phyloP scores from a whole-genome alignment of 2,797 vertebrate species.

The Serranus cabrilla region DNA sequence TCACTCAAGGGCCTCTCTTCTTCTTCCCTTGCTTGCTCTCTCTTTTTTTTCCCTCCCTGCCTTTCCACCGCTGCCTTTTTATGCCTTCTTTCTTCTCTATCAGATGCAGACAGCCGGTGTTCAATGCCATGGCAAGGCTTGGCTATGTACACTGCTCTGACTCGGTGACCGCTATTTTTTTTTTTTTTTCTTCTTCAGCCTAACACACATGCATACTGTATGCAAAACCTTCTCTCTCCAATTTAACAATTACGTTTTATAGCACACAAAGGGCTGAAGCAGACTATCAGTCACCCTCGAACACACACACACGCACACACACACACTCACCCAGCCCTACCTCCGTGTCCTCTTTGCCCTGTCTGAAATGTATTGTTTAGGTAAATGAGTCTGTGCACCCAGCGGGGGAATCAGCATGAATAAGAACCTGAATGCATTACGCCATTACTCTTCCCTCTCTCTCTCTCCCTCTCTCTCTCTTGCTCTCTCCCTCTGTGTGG shows the following conservation, averaged over 20 bases:
- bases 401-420: conserved; percentile 79
- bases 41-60: conserved; percentile 28
- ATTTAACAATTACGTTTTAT: conserved; percentile 3
- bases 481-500: conserved; percentile 58
- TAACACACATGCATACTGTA: conserved; percentile 22
- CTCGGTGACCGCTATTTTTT: conserved; percentile 25
- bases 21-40: conserved; percentile 12
- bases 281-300: conserved; percentile 45
- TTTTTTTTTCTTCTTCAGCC: conserved; percentile 4
- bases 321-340: conserved; percentile 40
- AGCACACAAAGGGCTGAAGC: conserved; percentile 41
- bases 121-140: conserved; percentile 31
- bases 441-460: conserved; percentile 63
- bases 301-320: conserved; percentile 33
- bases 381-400: conserved; percentile 79
- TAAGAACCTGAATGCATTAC: conserved; percentile 79
- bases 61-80: conserved; percentile 47
- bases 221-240: conserved; percentile 8
- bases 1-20: conserved; percentile 56
- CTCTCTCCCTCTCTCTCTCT: conserved; percentile 26
- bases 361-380: conserved; percentile 81
- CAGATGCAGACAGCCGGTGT: conserved; percentile 65
- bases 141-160: conserved; percentile 15
- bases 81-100: conserved; percentile 60
- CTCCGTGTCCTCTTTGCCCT: conserved; percentile 76